These are phyloP conservation scores for Scortum barcoo DNA, from an alignment of 2,113 vertebrate species.

Conservation along the genomic window DNA sequence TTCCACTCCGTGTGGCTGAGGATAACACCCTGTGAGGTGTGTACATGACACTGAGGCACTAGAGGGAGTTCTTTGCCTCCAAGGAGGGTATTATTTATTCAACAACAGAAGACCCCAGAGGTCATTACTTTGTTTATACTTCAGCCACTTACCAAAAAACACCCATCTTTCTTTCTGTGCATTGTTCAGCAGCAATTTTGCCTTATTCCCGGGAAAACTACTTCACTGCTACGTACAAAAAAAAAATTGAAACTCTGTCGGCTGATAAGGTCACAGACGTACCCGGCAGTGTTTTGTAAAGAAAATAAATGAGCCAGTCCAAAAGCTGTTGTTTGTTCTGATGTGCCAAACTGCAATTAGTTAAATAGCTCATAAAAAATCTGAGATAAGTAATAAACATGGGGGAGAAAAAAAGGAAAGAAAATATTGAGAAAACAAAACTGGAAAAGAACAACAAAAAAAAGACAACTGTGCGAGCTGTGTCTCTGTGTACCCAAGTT, in stretches of 20 bases:
- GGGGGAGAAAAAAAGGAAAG: neutral
- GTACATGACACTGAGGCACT: slow-evolving; percentile 27
- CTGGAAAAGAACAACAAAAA: neutral
- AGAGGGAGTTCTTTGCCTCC: slow-evolving; percentile 28
- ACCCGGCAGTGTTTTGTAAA: neutral
- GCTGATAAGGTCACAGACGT: slow-evolving; percentile 3
- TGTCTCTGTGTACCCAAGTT: neutral
- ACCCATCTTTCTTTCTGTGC: slow-evolving; percentile 8
- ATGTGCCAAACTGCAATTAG: neutral
- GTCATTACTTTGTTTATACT: slow-evolving; percentile 56
- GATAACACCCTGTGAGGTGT: slow-evolving; percentile 16
- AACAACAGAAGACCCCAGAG: slow-evolving; percentile 41
- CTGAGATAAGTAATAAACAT: neutral
- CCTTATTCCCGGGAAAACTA: slow-evolving; percentile 4
- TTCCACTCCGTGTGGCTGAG: slow-evolving; percentile 18
- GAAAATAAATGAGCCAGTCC: neutral
- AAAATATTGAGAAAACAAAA: neutral
- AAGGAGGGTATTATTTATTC: slow-evolving; percentile 41
- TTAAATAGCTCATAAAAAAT: neutral
- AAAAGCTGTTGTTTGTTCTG: slow-evolving; percentile 16
- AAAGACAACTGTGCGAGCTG: neutral
- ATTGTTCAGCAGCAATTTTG: slow-evolving; percentile 15
- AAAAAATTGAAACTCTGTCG: neutral
- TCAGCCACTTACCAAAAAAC: slow-evolving; percentile 6
- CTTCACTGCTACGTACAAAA: neutral